phyloP scores from a whole-genome alignment of 2,888 invertebrate genomes.

The Caenorhabditis becei region DNA sequence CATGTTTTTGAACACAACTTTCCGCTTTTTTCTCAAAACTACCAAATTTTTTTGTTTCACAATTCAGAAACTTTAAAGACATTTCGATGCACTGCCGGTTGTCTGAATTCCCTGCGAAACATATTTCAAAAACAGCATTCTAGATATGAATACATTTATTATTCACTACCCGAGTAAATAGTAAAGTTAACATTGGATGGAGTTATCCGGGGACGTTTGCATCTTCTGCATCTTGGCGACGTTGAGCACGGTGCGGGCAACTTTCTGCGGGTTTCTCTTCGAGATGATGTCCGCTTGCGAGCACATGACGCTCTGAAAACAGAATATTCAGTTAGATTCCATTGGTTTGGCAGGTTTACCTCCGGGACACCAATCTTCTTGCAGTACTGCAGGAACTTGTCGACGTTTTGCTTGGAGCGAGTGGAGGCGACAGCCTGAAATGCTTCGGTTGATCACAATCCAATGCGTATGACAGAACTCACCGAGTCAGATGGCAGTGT shows the following conservation, averaged over 20 bases:
- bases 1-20: too few relatives aligned
- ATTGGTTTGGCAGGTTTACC: conserved; percentile 5
- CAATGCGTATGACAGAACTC: too few relatives aligned
- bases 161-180: conserved; percentile 46
- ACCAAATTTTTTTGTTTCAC: too few relatives aligned
- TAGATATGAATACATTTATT: conserved; percentile 58
- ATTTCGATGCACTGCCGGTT: too few relatives aligned
- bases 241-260: conserved; percentile 56
- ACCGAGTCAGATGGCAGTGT: conserved; percentile 43
- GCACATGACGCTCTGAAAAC: conserved; percentile 62
- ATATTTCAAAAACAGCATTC: conserved; percentile 4
- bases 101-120: not conserved
- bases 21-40: too few relatives aligned
- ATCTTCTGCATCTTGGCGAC: conserved; percentile 55
- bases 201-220: conserved; percentile 41
- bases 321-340: not conserved
- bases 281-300: conserved; percentile 64
- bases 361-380: conserved; percentile 60
- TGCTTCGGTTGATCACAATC: not conserved
- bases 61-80: too few relatives aligned
- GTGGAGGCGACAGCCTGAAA: conserved; percentile 47
- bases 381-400: conserved; percentile 60
- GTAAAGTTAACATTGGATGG: conserved; percentile 50
- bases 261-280: conserved; percentile 61
- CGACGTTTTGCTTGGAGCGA: conserved; percentile 56